Base-by-base conservation (phyloP, 2,113 vertebrate genomes). In the Dunckerocampus dactyliophorus region DNA sequence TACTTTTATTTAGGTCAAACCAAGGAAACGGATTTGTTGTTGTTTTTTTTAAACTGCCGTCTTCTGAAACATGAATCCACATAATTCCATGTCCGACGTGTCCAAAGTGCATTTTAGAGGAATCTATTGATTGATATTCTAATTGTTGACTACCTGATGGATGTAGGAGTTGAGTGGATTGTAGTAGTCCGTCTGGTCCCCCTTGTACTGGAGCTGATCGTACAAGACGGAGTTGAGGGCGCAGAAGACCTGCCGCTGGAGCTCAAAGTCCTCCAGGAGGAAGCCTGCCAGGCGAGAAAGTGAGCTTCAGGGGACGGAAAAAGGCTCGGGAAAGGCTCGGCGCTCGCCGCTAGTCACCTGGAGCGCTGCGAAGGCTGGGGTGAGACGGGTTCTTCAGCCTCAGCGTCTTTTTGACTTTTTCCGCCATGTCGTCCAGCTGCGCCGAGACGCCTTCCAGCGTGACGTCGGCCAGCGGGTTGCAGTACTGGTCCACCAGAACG, bases 151-250 rank as follows among this genome's bases (percentile, higher is more conserved):
- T 8, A 34, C 31, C 96, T 99, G 95, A 79, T 96, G 95, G 75
- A 98, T 94, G 81, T 98, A 99, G 0, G 96, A 95, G 82, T 99
- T 99, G 43, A 98, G 90, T 19, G 95, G 95, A 50, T 98, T 99
- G 68, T 98, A 98, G 79, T 96, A 98, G 85, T 99, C 96, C 51
- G 92, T 89, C 55, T 96, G 95, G 0, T 99, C 98, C 45, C 97
- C 97, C 85, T 94, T 96, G 87, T 94, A 98, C 37, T 96, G 94
- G 50, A 98, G 88, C 52, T 98, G 96, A 75, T 97, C 94, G 0
- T 95, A 99, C 0, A 99, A 81, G 69, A 98, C 94, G 1, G 90
- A 87, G 79, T 99, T 99, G 64, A 99, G 89, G 22, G 94, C 94
- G 16, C 90, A 93, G 8, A 98, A 84, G n/a, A 93, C 92, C 81